Percentiles rank a stretch among this genome's conserved stretches.
phyloP scores from a whole-genome alignment of 2,113 vertebrate species.

The Motacilla alba region DNA sequence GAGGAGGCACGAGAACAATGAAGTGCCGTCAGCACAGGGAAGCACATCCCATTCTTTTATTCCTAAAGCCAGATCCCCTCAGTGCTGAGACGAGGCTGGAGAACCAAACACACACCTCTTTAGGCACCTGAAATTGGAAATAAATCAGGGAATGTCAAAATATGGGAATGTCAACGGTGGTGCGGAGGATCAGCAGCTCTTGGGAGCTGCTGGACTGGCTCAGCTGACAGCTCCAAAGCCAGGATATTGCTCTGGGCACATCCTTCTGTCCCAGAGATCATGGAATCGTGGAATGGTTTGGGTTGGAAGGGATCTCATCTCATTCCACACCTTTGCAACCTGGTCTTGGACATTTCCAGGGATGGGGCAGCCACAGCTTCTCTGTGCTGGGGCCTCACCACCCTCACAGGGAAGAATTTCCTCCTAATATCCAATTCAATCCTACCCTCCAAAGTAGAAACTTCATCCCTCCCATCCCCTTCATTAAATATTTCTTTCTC shows the following conservation, averaged over 20 bases:
- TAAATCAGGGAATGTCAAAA: neutral
- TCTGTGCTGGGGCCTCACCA: neutral
- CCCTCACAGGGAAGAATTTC: neutral
- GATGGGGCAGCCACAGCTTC: neutral
- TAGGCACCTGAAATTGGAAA: neutral
- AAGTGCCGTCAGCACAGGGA: neutral
- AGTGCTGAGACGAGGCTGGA: neutral
- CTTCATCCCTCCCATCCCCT: neutral
- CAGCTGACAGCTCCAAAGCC: neutral
- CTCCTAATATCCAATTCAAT: neutral
- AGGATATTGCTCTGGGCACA: neutral
- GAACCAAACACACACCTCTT: neutral
- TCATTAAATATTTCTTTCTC: neutral
- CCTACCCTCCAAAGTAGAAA: neutral
- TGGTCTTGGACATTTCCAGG: neutral
- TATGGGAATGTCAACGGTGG: neutral
- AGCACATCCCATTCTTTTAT: neutral
- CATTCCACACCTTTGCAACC: too few relatives aligned
- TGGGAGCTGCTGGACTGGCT: neutral
- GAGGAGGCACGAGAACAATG: slow-evolving; percentile 47
- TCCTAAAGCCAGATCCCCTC: neutral
- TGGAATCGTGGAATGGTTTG: neutral
- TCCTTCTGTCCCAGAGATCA: neutral
- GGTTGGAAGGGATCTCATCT: neutral
- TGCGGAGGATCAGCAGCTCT: neutral